Conservation (phyloP, 2,797 vertebrate genomes). For the Gymnoscopelus microlampas region DNA sequence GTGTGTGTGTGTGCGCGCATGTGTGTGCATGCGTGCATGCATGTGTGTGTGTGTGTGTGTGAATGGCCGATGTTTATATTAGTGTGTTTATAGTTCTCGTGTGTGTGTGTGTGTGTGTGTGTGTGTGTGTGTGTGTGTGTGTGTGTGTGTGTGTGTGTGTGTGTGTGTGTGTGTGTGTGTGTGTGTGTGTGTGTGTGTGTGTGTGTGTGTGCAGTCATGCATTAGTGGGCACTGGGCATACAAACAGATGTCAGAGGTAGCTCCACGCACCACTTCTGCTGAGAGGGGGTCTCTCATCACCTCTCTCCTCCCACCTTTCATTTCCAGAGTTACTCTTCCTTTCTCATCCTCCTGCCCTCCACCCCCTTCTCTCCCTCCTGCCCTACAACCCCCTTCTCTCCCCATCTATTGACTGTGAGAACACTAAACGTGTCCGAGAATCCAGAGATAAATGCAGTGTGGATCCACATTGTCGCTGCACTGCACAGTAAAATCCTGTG, state of each 20-base stretch:
- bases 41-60: slow-evolving; percentile 5
- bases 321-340: slow-evolving; percentile 50
- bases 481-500: too few relatives aligned
- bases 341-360: slow-evolving; percentile 25
- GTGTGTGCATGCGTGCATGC: slow-evolving; percentile 7
- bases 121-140: too few relatives aligned
- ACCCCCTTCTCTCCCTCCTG: slow-evolving; percentile 36
- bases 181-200: slow-evolving; percentile 4
- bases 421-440: neutral
- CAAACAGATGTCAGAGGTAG: slow-evolving; percentile 57
- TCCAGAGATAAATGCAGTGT: neutral
- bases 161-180: neutral
- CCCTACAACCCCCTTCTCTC: slow-evolving; percentile 17
- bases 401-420: slow-evolving; percentile 6
- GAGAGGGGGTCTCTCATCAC: slow-evolving; percentile 61
- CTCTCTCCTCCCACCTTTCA: slow-evolving; percentile 47
- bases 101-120: too few relatives aligned
- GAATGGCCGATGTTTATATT: neutral
- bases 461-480: too few relatives aligned
- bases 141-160: slow-evolving; percentile 1
- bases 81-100: neutral
- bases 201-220: slow-evolving; percentile 44
- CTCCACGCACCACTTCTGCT: slow-evolving; percentile 61
- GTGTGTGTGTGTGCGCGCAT: neutral
- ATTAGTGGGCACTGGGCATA: slow-evolving; percentile 21